Percentiles rank a stretch among this genome's conserved stretches.
Evolutionary conservation across 2,113 vertebrate genomes (phyloP).

Genomic region (Leptodactylus fuscus): DNA sequence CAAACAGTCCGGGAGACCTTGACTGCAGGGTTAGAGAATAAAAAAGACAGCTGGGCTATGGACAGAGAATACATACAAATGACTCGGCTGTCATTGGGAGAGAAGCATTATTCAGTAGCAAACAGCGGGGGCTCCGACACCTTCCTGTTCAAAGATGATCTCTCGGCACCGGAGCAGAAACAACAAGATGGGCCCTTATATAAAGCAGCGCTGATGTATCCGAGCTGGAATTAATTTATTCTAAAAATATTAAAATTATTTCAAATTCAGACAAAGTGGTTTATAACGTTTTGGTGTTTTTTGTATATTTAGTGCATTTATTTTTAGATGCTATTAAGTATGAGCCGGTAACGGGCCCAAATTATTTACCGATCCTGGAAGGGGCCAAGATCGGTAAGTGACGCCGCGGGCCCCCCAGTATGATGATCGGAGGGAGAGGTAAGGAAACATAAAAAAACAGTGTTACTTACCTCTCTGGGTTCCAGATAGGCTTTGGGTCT

Average conservation of each 20-base stretch:
- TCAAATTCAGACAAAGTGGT: too few species aligned
- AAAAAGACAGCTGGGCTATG: conserved; percentile 40
- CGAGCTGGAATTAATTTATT: not conserved
- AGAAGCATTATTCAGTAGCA: conserved; percentile 32
- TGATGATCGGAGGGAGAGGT: too few species aligned
- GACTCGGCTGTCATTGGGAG: conserved; percentile 24
- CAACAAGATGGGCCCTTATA: not conserved
- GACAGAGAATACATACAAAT: conserved; percentile 48
- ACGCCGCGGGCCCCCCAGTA: too few species aligned
- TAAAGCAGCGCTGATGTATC: not conserved
- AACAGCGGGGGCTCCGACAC: conserved; percentile 8
- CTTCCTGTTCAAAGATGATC: conserved; percentile 36
- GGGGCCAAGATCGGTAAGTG: too few species aligned
- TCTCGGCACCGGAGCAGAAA: not conserved
- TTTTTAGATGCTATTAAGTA: too few species aligned
- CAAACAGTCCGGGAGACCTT: conserved; percentile 46
- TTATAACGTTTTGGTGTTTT: too few species aligned
- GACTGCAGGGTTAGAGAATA: conserved; percentile 45
- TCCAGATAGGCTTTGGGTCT: too few species aligned
- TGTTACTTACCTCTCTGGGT: too few species aligned
- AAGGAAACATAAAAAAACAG: too few species aligned
- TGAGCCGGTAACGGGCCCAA: too few species aligned
- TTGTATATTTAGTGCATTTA: too few species aligned
- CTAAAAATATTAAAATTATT: not conserved
- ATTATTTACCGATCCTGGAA: too few species aligned